Conservation (phyloP, 2,797 vertebrate species). For the Sebastiscus albofasciatus region DNA sequence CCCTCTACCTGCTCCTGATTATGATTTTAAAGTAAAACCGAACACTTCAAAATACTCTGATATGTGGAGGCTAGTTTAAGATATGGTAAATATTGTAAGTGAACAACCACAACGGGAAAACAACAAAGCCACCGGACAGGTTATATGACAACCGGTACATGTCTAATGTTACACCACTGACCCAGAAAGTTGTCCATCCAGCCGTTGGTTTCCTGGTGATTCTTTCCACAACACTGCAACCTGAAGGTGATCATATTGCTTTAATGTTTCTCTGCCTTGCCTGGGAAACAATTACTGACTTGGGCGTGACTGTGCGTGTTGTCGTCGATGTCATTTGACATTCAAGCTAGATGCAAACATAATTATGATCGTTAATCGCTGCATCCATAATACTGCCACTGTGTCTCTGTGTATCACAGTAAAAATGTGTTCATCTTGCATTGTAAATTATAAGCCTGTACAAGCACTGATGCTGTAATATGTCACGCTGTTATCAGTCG, state of each 20-base stretch:
- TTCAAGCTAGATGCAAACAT: background rate
- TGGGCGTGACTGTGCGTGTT: background rate
- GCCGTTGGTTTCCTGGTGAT: background rate
- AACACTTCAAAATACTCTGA: background rate
- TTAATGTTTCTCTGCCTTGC: background rate
- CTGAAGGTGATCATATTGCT: background rate
- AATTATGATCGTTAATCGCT: background rate
- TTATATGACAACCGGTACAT: background rate
- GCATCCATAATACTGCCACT: background rate
- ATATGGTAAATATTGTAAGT: background rate
- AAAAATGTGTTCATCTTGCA: background rate
- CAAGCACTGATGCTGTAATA: background rate
- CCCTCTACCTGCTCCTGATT: too few relatives aligned
- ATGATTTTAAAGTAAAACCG: background rate
- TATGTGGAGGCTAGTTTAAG: background rate
- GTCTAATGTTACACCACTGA: conserved; percentile 1
- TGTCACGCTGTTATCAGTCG: background rate
- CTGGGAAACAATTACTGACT: background rate
- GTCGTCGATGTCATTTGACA: background rate
- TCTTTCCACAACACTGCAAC: background rate
- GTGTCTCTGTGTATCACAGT: too few relatives aligned
- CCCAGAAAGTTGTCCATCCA: background rate
- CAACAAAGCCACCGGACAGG: background rate
- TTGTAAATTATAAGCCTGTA: background rate
- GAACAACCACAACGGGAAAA: background rate